A percentile compares a stretch with the other conserved stretches of the same genome.
These are phyloP conservation scores for Alethe diademata DNA, from an alignment of 2,113 vertebrate genomes.

Conservation along the genomic window DNA sequence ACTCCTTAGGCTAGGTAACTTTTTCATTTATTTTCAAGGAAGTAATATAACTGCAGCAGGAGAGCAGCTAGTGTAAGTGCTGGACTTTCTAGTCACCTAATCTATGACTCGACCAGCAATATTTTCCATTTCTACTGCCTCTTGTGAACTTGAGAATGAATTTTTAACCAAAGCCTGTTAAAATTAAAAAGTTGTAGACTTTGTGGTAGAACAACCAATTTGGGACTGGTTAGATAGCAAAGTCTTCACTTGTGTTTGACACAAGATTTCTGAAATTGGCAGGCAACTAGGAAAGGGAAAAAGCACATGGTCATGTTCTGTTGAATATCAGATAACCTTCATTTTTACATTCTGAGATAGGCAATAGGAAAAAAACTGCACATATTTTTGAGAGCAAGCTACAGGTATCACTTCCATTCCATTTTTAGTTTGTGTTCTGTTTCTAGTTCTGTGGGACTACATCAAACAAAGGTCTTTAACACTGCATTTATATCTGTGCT, in stretches of 20 bases:
- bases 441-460: neutral
- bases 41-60: neutral
- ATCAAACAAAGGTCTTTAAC: neutral
- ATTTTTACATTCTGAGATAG: neutral
- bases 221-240: neutral
- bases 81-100: neutral
- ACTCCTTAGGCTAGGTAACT: neutral
- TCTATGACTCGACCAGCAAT: neutral
- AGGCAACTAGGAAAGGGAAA: neutral
- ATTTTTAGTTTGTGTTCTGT: neutral
- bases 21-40: neutral
- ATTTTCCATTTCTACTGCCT: neutral
- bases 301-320: neutral
- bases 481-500: neutral
- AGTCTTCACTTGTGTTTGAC: neutral
- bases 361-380: neutral
- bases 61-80: neutral
- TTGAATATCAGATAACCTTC: neutral
- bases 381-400: neutral
- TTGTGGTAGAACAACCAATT: neutral
- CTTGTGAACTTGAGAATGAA: neutral
- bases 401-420: neutral
- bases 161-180: neutral
- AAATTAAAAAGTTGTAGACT: neutral
- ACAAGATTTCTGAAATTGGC: neutral